These are phyloP conservation scores for Sinocyclocheilus anophthalmus DNA, from an alignment of 2,113 vertebrate genomes.

Conservation along the genomic window DNA sequence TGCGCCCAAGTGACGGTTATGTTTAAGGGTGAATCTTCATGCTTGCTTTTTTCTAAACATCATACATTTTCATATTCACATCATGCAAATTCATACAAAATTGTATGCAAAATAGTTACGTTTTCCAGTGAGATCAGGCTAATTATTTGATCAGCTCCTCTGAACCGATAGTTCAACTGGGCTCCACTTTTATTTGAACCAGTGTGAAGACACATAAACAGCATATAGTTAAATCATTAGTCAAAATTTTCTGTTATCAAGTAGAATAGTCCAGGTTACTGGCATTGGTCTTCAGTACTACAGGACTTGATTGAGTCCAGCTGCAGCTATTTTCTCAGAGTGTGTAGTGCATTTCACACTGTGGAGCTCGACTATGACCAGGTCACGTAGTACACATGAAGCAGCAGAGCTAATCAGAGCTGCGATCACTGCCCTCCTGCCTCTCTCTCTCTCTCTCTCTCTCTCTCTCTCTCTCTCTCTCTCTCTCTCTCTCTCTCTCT, in stretches of 20 bases:
- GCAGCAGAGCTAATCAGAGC: slow-evolving; percentile 51
- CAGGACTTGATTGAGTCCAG: neutral
- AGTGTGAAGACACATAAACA: neutral
- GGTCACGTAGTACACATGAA: slow-evolving; percentile 48
- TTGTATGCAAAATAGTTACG: neutral
- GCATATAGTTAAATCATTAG: neutral
- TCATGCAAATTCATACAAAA: neutral
- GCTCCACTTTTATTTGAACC: neutral
- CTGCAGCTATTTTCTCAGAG: slow-evolving; percentile 29
- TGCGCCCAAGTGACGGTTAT: neutral
- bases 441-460: slow-evolving; percentile 7
- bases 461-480: neutral
- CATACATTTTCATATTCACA: neutral
- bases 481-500: neutral
- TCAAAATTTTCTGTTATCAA: neutral
- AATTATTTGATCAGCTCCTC: neutral
- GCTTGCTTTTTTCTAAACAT: neutral
- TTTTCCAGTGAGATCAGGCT: neutral
- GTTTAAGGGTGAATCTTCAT: neutral
- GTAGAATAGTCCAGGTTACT: neutral
- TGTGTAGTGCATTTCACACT: slow-evolving; percentile 24
- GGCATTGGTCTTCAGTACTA: neutral
- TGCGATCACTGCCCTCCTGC: slow-evolving; percentile 45
- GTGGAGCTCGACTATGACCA: slow-evolving; percentile 33
- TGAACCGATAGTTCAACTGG: neutral